A percentile compares a stretch with the other conserved stretches of the same genome.
Conservation (phyloP, 2,797 vertebrate genomes). For the Neomorphus geoffroyi region DNA sequence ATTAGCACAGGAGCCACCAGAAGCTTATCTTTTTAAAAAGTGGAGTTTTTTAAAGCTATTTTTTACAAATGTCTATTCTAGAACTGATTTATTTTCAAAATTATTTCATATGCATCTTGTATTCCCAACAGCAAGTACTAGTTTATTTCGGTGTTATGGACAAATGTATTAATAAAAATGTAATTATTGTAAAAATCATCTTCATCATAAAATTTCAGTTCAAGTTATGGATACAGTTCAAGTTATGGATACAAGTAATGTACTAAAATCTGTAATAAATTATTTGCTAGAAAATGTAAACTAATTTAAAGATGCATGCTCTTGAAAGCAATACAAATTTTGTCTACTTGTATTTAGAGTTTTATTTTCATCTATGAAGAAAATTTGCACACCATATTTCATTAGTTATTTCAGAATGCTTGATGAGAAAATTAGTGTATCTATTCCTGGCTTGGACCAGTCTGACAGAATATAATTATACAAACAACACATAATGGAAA, state of each 20-base stretch:
- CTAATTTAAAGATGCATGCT: background rate
- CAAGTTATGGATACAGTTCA: background rate
- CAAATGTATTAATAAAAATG: background rate
- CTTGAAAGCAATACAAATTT: background rate
- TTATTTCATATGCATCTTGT: background rate
- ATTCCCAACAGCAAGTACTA: background rate
- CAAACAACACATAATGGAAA: background rate
- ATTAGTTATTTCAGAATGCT: background rate
- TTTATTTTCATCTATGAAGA: background rate
- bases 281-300: background rate
- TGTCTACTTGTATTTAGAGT: background rate
- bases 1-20: background rate
- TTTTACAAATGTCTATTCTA: background rate
- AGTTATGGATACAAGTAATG: background rate
- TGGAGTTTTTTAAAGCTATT: background rate
- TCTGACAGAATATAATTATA: background rate
- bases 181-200: background rate
- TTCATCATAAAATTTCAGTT: background rate
- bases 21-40: background rate
- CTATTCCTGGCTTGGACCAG: background rate
- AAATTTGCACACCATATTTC: background rate
- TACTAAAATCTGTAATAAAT: background rate
- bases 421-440: background rate
- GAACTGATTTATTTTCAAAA: background rate
- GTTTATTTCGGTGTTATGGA: background rate